Base-by-base conservation (phyloP, 2,888 invertebrate species). In the Enchytraeus crypticus region DNA sequence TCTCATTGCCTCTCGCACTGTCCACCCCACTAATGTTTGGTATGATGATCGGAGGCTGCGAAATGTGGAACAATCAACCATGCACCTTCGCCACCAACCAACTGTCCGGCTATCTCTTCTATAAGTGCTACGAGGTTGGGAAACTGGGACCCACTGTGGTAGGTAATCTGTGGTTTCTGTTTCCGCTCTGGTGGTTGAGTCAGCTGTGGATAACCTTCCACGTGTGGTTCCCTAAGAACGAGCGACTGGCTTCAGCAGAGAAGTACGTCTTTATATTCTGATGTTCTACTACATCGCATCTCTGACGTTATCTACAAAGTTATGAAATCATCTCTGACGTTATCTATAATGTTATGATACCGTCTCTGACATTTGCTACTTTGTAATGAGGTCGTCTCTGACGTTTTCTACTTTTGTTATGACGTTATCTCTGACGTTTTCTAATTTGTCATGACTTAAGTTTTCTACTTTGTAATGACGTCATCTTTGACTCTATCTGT, bases 1-100 rank as follows among this genome's bases (percentile, higher is more conserved):
- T 80, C 70, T 74, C 81, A 2, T 69, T 81, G n/a, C 81, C 82
- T 0, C 66, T 82, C 5, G 71, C 72, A 18, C 64, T 81, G 32
- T 71, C 77, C 0, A 75, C 79, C 1, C 81, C 81, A 2, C 57
- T 68, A 49, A 57, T 63, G n/a, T 34, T 61, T n/a, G 60, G 32
- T 4, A 21, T 66, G 38, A 23, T 60, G 30, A 30, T 63, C 5
- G 53, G 57, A 1, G 56, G 59, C 18, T 64, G 64, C 49, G 58
- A 63, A 34, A 26, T 47, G 3, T 58, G 57, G 54, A 61, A 57
- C 60, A 43, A 32, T 2, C 18, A 63, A 27, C 63, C 63, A 1
- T 60, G 61, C 47, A 34, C 26, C n/a, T 57, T 46, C 26, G 5
- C 43, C 11, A 43, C 45, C 3, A 46, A 32, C 45, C 30, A 33